Conservation (phyloP, 2,888 invertebrate genomes). For the Mesorhabditis spiculigera region DNA sequence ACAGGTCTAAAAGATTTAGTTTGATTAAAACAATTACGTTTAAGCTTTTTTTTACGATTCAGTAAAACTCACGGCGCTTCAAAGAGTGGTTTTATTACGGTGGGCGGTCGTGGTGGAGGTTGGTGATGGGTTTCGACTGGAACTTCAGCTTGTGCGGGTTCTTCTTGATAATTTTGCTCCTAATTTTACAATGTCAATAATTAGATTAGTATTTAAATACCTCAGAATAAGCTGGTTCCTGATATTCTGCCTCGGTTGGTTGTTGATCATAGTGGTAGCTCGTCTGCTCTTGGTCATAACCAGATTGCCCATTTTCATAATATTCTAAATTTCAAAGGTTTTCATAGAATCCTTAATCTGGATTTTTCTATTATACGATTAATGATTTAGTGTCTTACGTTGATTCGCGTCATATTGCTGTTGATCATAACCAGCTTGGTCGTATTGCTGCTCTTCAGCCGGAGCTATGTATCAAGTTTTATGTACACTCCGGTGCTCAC, state of each 20-base stretch:
- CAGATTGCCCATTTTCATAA: too few relatives aligned
- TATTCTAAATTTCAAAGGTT: too few relatives aligned
- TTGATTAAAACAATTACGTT: neutral
- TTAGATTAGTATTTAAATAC: too few relatives aligned
- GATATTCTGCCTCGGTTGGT: too few relatives aligned
- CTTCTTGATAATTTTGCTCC: neutral
- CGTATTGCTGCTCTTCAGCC: conserved; percentile 12
- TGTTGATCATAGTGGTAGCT: too few relatives aligned
- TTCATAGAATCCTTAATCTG: too few relatives aligned
- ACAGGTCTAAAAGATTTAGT: neutral
- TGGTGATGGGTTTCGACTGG: neutral
- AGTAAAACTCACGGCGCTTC: conserved; percentile 1
- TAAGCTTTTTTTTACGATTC: neutral
- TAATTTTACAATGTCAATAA: too few relatives aligned
- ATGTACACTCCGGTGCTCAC: neutral
- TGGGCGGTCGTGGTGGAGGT: conserved; percentile 4
- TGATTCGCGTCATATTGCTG: neutral
- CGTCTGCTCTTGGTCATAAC: too few relatives aligned
- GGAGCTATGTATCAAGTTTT: neutral
- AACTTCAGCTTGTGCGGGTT: neutral
- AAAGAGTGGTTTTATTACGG: neutral
- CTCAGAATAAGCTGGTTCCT: too few relatives aligned
- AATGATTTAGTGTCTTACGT: conserved; percentile 12
- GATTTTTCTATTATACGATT: neutral
- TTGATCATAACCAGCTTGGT: conserved; percentile 22